These are phyloP conservation scores for Clamator glandarius DNA, from an alignment of 2,797 vertebrate species.

Conservation along the genomic window DNA sequence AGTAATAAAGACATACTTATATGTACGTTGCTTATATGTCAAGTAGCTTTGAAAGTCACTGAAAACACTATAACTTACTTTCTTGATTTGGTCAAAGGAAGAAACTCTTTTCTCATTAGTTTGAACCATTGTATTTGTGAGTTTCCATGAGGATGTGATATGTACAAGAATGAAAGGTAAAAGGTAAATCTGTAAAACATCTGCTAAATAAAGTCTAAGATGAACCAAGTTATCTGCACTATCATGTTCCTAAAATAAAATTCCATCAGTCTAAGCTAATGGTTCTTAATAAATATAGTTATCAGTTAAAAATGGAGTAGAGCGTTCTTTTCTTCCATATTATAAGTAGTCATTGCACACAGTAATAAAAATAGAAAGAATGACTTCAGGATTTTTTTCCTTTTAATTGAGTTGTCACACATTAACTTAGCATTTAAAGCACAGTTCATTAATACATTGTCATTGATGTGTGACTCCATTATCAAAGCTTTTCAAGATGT, in stretches of 20 bases:
- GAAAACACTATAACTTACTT: background rate
- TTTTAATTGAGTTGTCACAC: conserved; percentile 46
- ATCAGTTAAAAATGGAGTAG: conserved; percentile 50
- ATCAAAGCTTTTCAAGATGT: background rate
- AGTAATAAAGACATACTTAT: background rate
- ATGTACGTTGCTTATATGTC: background rate
- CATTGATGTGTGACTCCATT: conserved; percentile 51
- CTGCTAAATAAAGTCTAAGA: conserved; percentile 32
- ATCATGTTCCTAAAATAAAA: conserved; percentile 45
- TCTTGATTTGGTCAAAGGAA: background rate
- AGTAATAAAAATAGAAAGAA: conserved; percentile 57
- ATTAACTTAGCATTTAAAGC: conserved; percentile 29
- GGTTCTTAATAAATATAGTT: conserved; percentile 43
- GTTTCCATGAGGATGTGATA: background rate
- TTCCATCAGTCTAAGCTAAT: conserved; percentile 35
- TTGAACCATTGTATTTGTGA: background rate
- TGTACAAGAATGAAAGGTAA: background rate
- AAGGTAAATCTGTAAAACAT: conserved; percentile 11
- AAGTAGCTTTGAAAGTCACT: background rate
- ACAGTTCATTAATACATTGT: conserved; percentile 30
- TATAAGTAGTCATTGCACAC: conserved; percentile 17
- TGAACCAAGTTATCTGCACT: conserved; percentile 17
- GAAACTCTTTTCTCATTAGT: background rate
- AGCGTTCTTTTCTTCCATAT: conserved; percentile 41
- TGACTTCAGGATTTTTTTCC: background rate